Evolutionary conservation across 2,797 vertebrate species (phyloP).

Genomic region (Lindbergichthys nudifrons): DNA sequence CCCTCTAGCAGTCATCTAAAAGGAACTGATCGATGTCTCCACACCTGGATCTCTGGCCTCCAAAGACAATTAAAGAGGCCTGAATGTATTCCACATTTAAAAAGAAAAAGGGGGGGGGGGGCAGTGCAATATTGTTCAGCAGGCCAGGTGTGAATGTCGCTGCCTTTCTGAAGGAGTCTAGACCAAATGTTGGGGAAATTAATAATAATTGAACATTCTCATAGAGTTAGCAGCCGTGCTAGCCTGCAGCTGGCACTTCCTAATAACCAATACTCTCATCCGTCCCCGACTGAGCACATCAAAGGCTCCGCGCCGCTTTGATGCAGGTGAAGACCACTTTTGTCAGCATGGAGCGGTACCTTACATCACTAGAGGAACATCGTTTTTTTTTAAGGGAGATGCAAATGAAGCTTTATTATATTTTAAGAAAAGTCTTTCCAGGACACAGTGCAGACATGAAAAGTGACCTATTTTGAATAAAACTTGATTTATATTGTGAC

Average conservation of each 20-base stretch:
- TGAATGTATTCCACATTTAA: slow-evolving; percentile 12
- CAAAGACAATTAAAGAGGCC: slow-evolving; percentile 13
- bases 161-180: slow-evolving; percentile 7
- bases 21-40: background rate
- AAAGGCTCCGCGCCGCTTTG: slow-evolving; percentile 49
- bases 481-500: slow-evolving; percentile 16
- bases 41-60: background rate
- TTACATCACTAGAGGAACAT: slow-evolving; percentile 20
- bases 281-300: slow-evolving; percentile 49
- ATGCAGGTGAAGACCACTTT: slow-evolving; percentile 61
- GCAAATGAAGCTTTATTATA: no score
- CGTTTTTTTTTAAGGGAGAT: background rate
- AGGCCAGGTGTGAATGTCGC: slow-evolving; percentile 11
- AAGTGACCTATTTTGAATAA: background rate
- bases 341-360: slow-evolving; percentile 36
- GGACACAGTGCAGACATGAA: slow-evolving; percentile 17
- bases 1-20: background rate
- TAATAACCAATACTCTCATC: slow-evolving; percentile 50
- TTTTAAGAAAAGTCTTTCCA: slow-evolving; percentile 28
- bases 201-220: slow-evolving; percentile 25
- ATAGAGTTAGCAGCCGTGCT: slow-evolving; percentile 27
- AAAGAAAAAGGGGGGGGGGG: background rate
- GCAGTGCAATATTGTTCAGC: slow-evolving; percentile 31
- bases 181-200: slow-evolving; percentile 18
- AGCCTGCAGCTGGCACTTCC: slow-evolving; percentile 9